Conservation (phyloP, 2,888 invertebrate genomes). For the Trilocha varians region DNA sequence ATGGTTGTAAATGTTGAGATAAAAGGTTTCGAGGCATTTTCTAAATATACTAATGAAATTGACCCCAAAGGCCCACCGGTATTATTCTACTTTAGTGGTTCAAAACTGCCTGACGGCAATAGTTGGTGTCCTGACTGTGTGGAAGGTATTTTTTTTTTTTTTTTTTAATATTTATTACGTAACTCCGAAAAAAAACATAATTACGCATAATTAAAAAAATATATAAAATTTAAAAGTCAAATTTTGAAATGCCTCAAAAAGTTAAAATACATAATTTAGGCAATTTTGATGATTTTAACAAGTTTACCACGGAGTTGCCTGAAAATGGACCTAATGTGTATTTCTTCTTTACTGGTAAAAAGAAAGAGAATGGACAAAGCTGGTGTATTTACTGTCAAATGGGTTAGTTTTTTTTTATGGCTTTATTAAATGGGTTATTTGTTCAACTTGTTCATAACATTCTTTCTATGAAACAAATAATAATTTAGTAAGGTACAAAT, state of each 20-base stretch:
- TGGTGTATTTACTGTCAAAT: conserved; percentile 80
- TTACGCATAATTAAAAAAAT: too few relatives aligned
- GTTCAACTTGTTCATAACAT: too few relatives aligned
- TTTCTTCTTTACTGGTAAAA: conserved; percentile 58
- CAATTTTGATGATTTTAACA: conserved; percentile 38
- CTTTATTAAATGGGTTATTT: too few relatives aligned
- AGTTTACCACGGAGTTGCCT: conserved; percentile 31
- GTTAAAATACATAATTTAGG: conserved; percentile 23
- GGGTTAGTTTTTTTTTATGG: conserved; percentile 32
- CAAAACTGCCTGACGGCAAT: conserved; percentile 75
- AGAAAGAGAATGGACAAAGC: conserved; percentile 78
- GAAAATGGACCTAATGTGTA: conserved; percentile 38
- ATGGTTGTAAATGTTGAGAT: conserved; percentile 46
- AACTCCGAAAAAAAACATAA: too few relatives aligned
- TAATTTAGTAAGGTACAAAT: too few relatives aligned
- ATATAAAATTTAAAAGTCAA: not conserved
- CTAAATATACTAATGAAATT: conserved; percentile 68
- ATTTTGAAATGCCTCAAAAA: not conserved
- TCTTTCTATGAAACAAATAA: too few relatives aligned
- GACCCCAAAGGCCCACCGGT: conserved; percentile 47
- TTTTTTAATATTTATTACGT: not conserved
- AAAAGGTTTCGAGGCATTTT: conserved; percentile 76
- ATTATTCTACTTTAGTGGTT: conserved; percentile 78
- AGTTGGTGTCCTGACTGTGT: conserved; percentile 96
- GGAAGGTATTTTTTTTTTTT: conserved; percentile 71